A percentile compares a stretch with the other conserved stretches of the same genome.
These are phyloP conservation scores for Saguinus imperator DNA, from an alignment of 2,113 vertebrate genomes.

Conservation along the genomic window DNA sequence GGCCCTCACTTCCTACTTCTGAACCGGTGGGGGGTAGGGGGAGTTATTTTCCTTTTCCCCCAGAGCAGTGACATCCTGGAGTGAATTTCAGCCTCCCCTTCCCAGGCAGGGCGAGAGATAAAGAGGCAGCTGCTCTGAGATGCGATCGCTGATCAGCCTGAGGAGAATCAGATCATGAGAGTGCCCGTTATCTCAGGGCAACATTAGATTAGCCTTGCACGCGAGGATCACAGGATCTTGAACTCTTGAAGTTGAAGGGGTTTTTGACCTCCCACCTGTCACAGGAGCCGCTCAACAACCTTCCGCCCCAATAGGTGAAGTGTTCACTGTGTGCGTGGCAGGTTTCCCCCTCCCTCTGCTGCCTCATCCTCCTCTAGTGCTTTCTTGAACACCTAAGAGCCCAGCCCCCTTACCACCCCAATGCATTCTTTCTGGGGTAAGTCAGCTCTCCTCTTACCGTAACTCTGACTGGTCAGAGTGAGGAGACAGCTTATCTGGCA, in stretches of 20 bases:
- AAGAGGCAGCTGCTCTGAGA: constrained; percentile 3
- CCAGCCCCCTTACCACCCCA: neutral
- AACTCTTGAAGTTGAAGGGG: neutral
- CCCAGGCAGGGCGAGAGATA: constrained; percentile 53
- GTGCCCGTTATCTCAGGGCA: constrained; percentile 6
- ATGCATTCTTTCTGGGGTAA: neutral
- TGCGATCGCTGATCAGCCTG: neutral
- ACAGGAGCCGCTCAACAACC: neutral
- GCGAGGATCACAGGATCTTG: constrained; percentile 46
- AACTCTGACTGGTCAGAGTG: neutral
- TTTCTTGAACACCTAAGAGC: accelerated
- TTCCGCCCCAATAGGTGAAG: neutral
- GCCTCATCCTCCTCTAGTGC: neutral
- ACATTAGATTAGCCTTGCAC: neutral
- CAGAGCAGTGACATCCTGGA: neutral
- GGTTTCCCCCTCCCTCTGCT: accelerated
- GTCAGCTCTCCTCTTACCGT: neutral
- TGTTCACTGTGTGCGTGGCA: accelerated
- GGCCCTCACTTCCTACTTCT: neutral
- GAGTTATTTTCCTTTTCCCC: neutral
- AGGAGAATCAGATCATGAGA: neutral
- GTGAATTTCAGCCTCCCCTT: neutral
- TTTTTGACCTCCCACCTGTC: neutral
- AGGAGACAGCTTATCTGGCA: neutral
- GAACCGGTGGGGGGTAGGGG: neutral